Conservation (phyloP, 2,113 vertebrate genomes). For the Tragelaphus buxtoni region DNA sequence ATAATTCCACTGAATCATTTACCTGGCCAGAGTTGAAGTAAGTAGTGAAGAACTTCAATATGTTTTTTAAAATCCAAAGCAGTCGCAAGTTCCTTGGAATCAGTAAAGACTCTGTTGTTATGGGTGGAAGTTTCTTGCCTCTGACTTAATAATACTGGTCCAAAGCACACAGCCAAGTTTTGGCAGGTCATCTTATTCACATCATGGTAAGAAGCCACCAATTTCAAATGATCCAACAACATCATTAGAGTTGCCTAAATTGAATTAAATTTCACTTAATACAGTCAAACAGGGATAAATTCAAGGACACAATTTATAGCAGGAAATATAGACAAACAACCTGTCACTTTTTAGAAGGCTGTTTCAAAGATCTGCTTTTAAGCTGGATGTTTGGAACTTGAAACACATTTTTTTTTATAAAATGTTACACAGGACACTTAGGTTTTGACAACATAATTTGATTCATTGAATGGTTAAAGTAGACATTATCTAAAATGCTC, state of each 20-base stretch:
- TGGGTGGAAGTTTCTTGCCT: constrained; percentile 92
- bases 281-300: not conserved
- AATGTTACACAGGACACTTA: not conserved
- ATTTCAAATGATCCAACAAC: constrained; percentile 95
- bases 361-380: not conserved
- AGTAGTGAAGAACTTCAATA: constrained; percentile 98
- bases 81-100: constrained; percentile 96
- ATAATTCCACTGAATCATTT: constrained; percentile 43
- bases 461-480: not conserved
- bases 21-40: constrained; percentile 99
- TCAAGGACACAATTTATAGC: constrained; percentile 6
- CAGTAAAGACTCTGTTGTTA: constrained; percentile 94
- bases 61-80: constrained; percentile 99
- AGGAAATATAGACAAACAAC: not conserved
- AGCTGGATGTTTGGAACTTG: not conserved
- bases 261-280: constrained; percentile 55
- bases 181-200: constrained; percentile 99
- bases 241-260: constrained; percentile 91
- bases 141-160: constrained; percentile 95
- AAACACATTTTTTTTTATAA: not conserved
- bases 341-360: not conserved
- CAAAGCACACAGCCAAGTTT: constrained; percentile 98
- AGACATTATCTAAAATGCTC: not conserved
- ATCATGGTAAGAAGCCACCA: constrained; percentile 94
- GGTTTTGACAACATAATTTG: not conserved